Conservation (phyloP, 2,797 vertebrate species). For the Micrastur ruficollis region DNA sequence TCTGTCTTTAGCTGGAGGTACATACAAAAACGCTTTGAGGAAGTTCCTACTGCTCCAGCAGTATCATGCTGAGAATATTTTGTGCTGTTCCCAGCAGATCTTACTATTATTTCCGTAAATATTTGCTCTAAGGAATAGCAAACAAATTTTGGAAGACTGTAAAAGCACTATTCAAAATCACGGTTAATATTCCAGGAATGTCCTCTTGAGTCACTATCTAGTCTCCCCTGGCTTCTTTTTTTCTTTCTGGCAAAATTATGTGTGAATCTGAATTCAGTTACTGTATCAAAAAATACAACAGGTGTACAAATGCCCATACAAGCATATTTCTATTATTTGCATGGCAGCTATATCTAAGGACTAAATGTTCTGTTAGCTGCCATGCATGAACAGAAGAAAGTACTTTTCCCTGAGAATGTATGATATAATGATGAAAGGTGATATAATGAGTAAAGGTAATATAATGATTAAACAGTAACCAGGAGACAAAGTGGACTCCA, state of each 20-base stretch:
- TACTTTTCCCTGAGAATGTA: background rate
- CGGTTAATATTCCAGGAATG: background rate
- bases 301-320: background rate
- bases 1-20: background rate
- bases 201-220: background rate
- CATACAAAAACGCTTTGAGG: slow-evolving; percentile 9
- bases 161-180: background rate
- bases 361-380: background rate
- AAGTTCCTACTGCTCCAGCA: slow-evolving; percentile 31
- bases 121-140: slow-evolving; percentile 43
- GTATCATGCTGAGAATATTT: slow-evolving; percentile 7
- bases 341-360: background rate
- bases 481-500: background rate
- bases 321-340: background rate
- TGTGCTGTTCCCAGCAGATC: slow-evolving; percentile 50
- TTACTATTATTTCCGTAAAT: slow-evolving; percentile 51
- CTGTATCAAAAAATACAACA: background rate
- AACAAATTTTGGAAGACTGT: background rate
- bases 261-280: background rate
- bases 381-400: background rate
- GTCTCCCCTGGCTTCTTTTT: background rate
- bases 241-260: background rate
- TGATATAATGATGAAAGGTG: background rate
- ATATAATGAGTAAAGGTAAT: background rate
- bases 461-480: background rate